Conservation (phyloP, 2,888 invertebrate species). For the Parnassius mnemosyne region DNA sequence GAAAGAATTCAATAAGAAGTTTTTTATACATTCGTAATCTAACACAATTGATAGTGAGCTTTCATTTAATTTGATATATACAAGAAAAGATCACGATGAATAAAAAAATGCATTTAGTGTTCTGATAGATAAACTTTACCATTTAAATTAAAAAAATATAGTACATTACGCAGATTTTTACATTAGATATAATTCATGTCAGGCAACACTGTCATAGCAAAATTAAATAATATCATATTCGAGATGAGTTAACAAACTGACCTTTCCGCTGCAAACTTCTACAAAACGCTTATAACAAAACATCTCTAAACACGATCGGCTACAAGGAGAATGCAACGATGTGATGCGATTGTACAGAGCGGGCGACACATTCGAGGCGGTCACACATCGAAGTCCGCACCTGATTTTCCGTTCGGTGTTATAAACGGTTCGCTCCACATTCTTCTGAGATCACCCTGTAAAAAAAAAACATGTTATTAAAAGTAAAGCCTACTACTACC, state of each 20-base stretch:
- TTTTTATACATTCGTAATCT: too few relatives aligned
- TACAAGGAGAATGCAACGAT: conserved; percentile 1
- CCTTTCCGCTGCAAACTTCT: conserved; percentile 8
- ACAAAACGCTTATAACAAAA: neutral
- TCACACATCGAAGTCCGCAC: conserved; percentile 77
- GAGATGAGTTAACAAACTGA: neutral
- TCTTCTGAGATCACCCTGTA: conserved; percentile 94
- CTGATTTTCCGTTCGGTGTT: conserved; percentile 85
- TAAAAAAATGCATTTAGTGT: too few relatives aligned
- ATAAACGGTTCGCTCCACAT: conserved; percentile 99
- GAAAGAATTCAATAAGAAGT: neutral
- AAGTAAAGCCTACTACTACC: neutral
- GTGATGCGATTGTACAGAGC: neutral
- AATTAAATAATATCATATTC: neutral
- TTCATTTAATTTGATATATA: too few relatives aligned
- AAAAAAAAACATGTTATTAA: conserved; percentile 22
- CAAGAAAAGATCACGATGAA: too few relatives aligned
- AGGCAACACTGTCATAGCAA: too few relatives aligned
- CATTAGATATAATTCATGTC: too few relatives aligned
- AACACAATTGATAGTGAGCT: too few relatives aligned
- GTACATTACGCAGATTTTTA: too few relatives aligned
- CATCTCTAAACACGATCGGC: conserved; percentile 5
- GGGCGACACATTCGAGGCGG: conserved; percentile 28
- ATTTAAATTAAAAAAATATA: too few relatives aligned
- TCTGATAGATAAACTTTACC: too few relatives aligned